Percentiles rank a stretch among this genome's conserved stretches.
Conservation (phyloP, 2,113 vertebrate species). For the Melanerpes aurifrons region DNA sequence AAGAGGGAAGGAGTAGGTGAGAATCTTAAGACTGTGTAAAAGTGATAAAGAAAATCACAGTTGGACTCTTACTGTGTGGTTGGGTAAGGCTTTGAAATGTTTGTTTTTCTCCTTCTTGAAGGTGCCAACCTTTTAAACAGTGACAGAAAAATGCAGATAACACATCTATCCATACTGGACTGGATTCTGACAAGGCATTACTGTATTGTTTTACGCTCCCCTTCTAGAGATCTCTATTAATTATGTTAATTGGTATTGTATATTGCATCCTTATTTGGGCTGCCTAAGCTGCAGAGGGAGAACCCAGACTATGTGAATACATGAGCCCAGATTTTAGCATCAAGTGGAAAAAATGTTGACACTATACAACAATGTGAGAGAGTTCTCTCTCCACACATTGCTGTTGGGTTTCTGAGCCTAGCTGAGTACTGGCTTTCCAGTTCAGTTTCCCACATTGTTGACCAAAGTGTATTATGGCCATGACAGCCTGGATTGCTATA, state of each 20-base stretch:
- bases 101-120: background rate
- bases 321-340: background rate
- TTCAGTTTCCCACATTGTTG: background rate
- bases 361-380: background rate
- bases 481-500: background rate
- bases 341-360: background rate
- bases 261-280: background rate
- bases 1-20: background rate
- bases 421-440: background rate
- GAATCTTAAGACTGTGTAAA: background rate
- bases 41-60: background rate
- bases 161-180: background rate
- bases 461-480: background rate
- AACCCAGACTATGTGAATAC: background rate
- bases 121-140: background rate
- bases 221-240: background rate
- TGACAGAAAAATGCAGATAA: background rate
- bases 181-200: background rate
- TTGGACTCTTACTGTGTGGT: background rate
- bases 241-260: background rate
- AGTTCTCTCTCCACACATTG: background rate
- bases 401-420: background rate
- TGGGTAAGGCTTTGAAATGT: background rate
- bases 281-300: background rate
- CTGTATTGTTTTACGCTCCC: background rate